Evolutionary conservation across 2,888 invertebrate species (phyloP), one percentile per base, ranked within the genome.

Genomic region (Drosophila pseudotakahashii): DNA sequence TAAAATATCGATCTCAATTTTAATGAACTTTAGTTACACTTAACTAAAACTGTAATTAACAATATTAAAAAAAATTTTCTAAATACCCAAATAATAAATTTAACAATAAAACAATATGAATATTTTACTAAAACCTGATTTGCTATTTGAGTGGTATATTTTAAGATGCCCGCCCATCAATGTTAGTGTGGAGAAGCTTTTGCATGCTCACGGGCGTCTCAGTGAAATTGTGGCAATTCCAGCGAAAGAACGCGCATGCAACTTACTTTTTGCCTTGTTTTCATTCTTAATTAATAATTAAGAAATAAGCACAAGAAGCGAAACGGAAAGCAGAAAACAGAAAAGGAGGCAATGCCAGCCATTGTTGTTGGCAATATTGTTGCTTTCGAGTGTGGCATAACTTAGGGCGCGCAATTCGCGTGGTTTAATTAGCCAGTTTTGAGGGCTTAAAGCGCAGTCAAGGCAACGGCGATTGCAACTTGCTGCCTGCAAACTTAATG

Each of bases 211-310:
- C 66, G 75, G 81, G 81, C 81, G 70, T 72, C 75, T 70, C 41
- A 53, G 54, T 34, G 81, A 81, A 81, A 87, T 87, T 81, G 81
- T 81, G 85, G 81, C 85, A 81, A 84, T 81, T 81, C 69, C 77
- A 59, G 66, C 55, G 75, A 78, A 81, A 84, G 81, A 87, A 73
- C 72, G 75, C 75, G 68, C 74, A 67, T 81, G 85, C 85, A 77
- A 79, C 77, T 81, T 77, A 81, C 76, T 88, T 87, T 81, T 76
- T 68, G 54, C 73, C 81, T 82, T 83, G 81, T 84, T 79, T 84
- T 87, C 78, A 75, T 81, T 81, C 82, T 89, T 87, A 88, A 86
- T 88, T 87, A 86, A 60, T 85, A 86, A 86, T 88, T 85, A 84
- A 78, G 79, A 86, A 83, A 86, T 81, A 86, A 85, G 87, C 74